Evolutionary conservation across 2,888 invertebrate species (phyloP), one percentile per base, ranked within the genome.

Genomic region (Eilema caniola): DNA sequence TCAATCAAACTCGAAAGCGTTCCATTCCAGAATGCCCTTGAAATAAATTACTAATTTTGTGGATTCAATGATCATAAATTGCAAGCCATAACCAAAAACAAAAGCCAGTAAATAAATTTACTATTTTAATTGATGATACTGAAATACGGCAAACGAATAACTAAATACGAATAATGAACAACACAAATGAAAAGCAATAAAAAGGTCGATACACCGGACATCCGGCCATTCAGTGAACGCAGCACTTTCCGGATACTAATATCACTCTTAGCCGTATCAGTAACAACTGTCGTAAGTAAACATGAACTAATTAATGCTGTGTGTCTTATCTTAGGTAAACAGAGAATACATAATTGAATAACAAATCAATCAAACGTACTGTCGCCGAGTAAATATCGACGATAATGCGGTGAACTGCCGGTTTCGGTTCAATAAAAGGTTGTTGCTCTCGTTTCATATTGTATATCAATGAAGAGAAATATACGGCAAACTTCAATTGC

Each of bases 171-270:
- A 59, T 12, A 14, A 59, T 7, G n/a, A 20, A 62, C 5, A 24
- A 16, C 12, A 16, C 41, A 41, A 41, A 62, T 24, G 24, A 37
- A 62, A 24, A 62, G 62, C 62, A 62, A 62, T 24, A 62, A 33
- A 62, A 62, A 62, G 33, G 37, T 62, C 41, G 37, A 62, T 62
- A 41, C 24, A 41, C 53, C n/a, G 64, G n/a, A 64, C 12, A 31
- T 64, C 47, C 47, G 47, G 28, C 25, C 28, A 28, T 12, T n/a
- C 12, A 47, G 20, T 53, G 14, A 24, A 25, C 25, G 24, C 25
- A 8, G 1, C n/a, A 28, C 53, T 28, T 28, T 53, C 31, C 64
- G 28, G 64, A 64, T 53, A 41, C 14, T 59, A 59, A 59, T n/a
- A 53, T 31, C 10, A n/a, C 28, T n/a, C 8, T 7, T 28, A 20